A percentile compares a stretch with the other conserved stretches of the same genome.
Conservation (phyloP, 2,888 invertebrate species). For the Spodoptera picta region DNA sequence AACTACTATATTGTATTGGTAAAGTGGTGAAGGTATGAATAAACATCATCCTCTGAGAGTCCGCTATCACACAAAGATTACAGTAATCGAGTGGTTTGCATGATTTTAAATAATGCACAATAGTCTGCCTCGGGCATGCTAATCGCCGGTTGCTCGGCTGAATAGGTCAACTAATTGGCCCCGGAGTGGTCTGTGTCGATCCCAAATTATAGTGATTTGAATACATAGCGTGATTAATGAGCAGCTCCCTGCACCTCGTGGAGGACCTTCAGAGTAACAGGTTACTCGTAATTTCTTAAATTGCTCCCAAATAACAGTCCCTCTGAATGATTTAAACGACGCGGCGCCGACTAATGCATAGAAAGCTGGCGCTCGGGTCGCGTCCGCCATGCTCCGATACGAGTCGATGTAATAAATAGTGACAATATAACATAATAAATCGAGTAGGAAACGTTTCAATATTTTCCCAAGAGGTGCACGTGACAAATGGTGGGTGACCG, state of each 20-base stretch:
- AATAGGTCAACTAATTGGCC: slow-evolving; percentile 32
- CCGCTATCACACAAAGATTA: no score
- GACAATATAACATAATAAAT: slow-evolving; percentile 34
- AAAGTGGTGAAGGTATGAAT: no score
- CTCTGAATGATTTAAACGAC: slow-evolving; percentile 32
- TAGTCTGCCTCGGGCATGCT: slow-evolving; percentile 30
- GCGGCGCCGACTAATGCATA: slow-evolving; percentile 32
- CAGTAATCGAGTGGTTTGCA: neutral
- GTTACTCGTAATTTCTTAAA: slow-evolving; percentile 43
- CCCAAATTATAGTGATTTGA: slow-evolving; percentile 62
- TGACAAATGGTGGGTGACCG: slow-evolving; percentile 46
- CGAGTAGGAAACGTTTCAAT: slow-evolving; percentile 47
- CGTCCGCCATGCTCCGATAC: slow-evolving; percentile 19
- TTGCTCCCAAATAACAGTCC: slow-evolving; percentile 50
- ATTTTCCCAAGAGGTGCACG: slow-evolving; percentile 52
- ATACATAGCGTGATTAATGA: slow-evolving; percentile 60
- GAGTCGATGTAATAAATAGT: slow-evolving; percentile 37
- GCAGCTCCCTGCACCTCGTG: slow-evolving; percentile 30
- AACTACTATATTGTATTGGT: no score
- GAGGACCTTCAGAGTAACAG: slow-evolving; percentile 32
- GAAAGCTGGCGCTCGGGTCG: slow-evolving; percentile 26
- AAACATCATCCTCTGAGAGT: no score
- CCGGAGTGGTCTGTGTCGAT: slow-evolving; percentile 15
- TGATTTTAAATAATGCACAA: slow-evolving; percentile 1
- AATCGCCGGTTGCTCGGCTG: slow-evolving; percentile 35